Percentiles rank a stretch among this genome's conserved stretches.
Conservation (phyloP, 2,113 vertebrate species). For the Asarcornis scutulata region DNA sequence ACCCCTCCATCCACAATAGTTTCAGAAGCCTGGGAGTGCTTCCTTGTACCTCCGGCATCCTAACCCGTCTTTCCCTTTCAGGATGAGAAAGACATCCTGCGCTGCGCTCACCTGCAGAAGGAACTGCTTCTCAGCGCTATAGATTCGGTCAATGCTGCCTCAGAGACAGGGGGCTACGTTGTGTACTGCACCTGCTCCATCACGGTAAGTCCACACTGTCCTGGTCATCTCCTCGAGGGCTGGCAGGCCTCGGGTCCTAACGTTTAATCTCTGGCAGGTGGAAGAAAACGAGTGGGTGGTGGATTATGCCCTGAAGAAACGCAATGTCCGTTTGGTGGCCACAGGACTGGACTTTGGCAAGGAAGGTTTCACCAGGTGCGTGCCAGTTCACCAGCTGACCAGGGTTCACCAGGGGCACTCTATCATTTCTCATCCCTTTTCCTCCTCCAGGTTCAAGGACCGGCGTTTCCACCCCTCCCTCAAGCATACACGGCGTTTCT, state of each 20-base stretch:
- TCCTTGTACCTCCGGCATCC: neutral
- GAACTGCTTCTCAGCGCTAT: conserved; percentile 93
- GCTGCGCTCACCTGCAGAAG: conserved; percentile 94
- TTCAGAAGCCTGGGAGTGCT: neutral
- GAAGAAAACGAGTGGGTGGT: conserved; percentile 99
- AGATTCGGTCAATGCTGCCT: conserved; percentile 90
- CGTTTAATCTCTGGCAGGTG: conserved; percentile 76
- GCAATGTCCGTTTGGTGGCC: conserved; percentile 93
- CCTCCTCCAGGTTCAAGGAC: conserved; percentile 85
- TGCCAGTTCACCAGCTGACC: neutral
- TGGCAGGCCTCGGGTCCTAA: neutral
- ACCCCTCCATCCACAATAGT: neutral
- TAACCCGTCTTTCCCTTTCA: conserved; percentile 50
- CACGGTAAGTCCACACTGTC: conserved; percentile 73
- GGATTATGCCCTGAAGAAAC: conserved; percentile 95
- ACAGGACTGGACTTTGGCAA: conserved; percentile 95
- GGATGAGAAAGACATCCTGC: conserved; percentile 89
- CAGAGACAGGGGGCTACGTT: conserved; percentile 88
- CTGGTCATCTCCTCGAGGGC: neutral
- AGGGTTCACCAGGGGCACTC: neutral
- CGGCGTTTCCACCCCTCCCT: conserved; percentile 92
- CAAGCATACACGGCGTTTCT: conserved; percentile 86
- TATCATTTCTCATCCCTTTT: neutral
- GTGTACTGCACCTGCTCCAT: conserved; percentile 97
- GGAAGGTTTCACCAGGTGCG: conserved; percentile 92